phyloP scores from a whole-genome alignment of 1,140 invertebrate species.

The Hirudo medicinalis region DNA sequence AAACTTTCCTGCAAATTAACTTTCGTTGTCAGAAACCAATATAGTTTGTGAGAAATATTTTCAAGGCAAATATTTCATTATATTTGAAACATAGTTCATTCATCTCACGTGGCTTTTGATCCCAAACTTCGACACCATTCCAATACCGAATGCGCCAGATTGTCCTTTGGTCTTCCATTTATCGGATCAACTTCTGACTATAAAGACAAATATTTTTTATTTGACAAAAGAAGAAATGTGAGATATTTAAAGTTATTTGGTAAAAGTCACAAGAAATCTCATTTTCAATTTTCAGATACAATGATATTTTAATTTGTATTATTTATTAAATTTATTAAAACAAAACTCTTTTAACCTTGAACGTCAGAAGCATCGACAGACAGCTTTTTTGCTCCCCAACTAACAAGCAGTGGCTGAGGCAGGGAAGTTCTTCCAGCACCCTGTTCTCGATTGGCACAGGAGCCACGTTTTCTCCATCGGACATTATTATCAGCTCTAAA shows the following conservation, averaged over 20 bases:
- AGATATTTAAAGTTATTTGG: too few species aligned
- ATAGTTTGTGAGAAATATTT: too few species aligned
- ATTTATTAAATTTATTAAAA: not conserved
- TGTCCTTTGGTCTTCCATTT: too few species aligned
- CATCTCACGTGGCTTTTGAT: slow-evolving; percentile 50
- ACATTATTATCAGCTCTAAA: slow-evolving; percentile 71
- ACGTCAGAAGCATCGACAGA: slow-evolving; percentile 62
- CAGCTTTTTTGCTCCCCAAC: slow-evolving; percentile 76
- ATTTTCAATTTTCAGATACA: too few species aligned
- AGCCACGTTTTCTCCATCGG: slow-evolving; percentile 80
- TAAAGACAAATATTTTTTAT: slow-evolving; percentile 27
- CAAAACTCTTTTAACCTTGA: slow-evolving; percentile 52
- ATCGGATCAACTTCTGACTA: slow-evolving; percentile 34
- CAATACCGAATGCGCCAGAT: slow-evolving; percentile 31
- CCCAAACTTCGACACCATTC: slow-evolving; percentile 61
- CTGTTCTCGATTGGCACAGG: slow-evolving; percentile 71
- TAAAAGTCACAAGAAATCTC: too few species aligned
- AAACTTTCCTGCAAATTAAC: too few species aligned
- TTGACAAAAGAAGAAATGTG: too few species aligned
- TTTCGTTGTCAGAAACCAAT: too few species aligned
- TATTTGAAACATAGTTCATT: slow-evolving; percentile 8
- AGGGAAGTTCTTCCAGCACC: slow-evolving; percentile 58
- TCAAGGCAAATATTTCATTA: too few species aligned
- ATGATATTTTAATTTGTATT: too few species aligned
- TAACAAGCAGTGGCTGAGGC: slow-evolving; percentile 64